phyloP scores from a whole-genome alignment of 2,888 invertebrate genomes.

The Thysanoteuthis rhombus region DNA sequence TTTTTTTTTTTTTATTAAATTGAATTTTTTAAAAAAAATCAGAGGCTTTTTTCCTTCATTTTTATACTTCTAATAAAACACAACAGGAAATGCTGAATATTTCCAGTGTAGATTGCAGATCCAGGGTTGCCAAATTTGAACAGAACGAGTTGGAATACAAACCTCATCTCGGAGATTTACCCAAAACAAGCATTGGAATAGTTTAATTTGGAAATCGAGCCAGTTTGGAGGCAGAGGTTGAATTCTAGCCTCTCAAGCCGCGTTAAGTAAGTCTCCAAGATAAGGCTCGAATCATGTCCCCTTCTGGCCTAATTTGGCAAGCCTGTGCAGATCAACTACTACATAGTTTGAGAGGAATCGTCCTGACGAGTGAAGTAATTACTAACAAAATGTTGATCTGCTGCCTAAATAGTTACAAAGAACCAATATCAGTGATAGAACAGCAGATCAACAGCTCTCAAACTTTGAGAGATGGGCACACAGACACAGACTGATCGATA shows the following conservation, averaged over 20 bases:
- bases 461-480: neutral
- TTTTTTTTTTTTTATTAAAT: no score
- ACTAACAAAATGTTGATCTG: neutral
- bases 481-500: neutral
- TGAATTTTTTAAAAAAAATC: neutral
- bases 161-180: no score
- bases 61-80: neutral
- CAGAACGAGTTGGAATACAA: no score
- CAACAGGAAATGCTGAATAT: neutral
- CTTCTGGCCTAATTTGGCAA: no score
- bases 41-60: neutral
- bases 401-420: neutral
- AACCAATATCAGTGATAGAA: neutral
- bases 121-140: no score
- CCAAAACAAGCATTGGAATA: no score
- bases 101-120: neutral
- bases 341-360: neutral
- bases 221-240: no score
- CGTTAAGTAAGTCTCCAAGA: no score
- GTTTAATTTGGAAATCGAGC: no score
- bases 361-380: neutral
- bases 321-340: no score
- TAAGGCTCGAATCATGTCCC: no score
- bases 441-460: neutral
- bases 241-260: no score